Percentiles rank a stretch among this genome's conserved stretches.
phyloP scores from a whole-genome alignment of 53 echinoderm and acorn worm species.

The Henricia sp. region DNA sequence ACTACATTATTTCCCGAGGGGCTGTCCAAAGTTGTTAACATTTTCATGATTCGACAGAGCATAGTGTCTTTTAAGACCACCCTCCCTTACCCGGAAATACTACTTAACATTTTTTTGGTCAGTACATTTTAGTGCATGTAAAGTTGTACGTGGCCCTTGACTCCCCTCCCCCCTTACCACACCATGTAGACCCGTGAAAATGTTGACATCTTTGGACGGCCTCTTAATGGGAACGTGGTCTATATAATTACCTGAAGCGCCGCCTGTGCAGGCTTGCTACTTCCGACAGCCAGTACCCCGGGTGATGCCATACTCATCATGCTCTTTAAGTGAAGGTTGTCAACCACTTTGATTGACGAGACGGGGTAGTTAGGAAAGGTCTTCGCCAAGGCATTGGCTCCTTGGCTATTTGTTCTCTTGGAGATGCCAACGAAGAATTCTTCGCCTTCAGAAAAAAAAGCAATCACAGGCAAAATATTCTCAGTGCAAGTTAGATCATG shows the following conservation, averaged over 20 bases:
- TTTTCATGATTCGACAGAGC: too few species aligned
- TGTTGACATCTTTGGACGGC: too few species aligned
- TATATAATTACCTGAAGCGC: slow-evolving; percentile 93
- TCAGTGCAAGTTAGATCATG: background rate
- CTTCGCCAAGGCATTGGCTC: slow-evolving; percentile 83
- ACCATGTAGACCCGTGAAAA: background rate
- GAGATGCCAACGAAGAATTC: slow-evolving; percentile 98
- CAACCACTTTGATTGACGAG: slow-evolving; percentile 83
- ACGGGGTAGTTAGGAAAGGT: slow-evolving; percentile 90
- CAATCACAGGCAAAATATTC: background rate
- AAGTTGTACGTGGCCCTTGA: too few species aligned
- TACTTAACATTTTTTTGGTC: background rate
- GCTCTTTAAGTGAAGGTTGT: slow-evolving; percentile 86
- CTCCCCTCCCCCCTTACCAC: too few species aligned
- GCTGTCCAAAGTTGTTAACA: too few species aligned
- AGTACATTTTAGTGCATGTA: too few species aligned
- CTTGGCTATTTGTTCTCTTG: slow-evolving; percentile 87
- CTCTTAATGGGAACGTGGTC: background rate
- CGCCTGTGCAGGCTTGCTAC: slow-evolving; percentile 84
- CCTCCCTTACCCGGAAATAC: too few species aligned
- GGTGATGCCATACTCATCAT: slow-evolving; percentile 97
- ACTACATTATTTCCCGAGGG: too few species aligned
- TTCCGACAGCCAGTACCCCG: slow-evolving; percentile 88
- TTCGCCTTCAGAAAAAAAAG: slow-evolving; percentile 57
- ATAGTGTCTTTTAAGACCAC: too few species aligned